Base-by-base conservation (phyloP, 30 jellyfish, hydroid and myxozoan species). In the Mastigias papua region DNA sequence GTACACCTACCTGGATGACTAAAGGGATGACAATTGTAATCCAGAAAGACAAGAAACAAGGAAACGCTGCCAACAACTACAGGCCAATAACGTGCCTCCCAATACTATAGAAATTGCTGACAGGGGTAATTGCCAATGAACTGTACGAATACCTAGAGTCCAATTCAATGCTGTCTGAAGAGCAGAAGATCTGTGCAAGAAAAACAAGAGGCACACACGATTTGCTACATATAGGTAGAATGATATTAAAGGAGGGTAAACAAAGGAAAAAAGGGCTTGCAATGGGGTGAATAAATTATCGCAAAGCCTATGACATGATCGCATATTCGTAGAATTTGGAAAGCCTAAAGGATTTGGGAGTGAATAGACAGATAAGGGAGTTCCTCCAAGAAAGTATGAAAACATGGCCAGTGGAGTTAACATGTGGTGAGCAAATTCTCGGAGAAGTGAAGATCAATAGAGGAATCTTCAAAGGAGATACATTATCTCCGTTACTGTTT, bases 71-170 rank as follows among this genome's bases (percentile, higher is more conserved):
- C 54, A 28, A 49, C 58, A 77, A 77, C 88, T 51, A 49, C 88
- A 78, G 88, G 37, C 88, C 79, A 32, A 77, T 77, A 32, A 51
- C 88, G 16, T 77, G 88, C 63, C 88, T 51, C 10, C 88, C 76
- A 22, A 27, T 21, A 19, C 33, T 20, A 17, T 77, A 62, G 77
- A 77, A 77, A 34, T 8, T 77, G 42, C 58, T 77, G 33, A 77
- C 88, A 54, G 77, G 78, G 33, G 48, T 77, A 22, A 25, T 77
- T 26, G 34, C 78, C 31, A 58, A 58, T 27, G 77, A 61, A 51
- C 29, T 77, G 7, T 27, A 77, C 33, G 34, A 69, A 17, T 61
- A 20, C 58, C 77, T 77, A 58, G 77, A 34, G 33, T 22, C 62
- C 26, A 51, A 51, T 30, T 15, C 35, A 34, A 29, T 77, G 1